Conservation (phyloP, 2,888 invertebrate species). For the Tachystola acroxantha region DNA sequence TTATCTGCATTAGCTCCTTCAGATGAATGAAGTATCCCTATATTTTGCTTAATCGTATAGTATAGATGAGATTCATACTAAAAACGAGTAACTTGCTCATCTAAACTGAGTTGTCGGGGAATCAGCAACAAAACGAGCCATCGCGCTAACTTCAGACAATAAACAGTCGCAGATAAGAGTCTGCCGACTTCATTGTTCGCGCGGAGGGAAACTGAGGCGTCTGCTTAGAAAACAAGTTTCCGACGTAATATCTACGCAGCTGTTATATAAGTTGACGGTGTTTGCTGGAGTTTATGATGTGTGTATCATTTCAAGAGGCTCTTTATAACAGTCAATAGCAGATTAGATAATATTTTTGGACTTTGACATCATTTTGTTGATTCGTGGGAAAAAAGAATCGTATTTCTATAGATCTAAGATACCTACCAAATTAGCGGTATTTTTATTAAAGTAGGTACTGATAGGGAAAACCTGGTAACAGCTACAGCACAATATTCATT, state of each 20-base stretch:
- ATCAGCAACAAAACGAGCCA: slow-evolving; percentile 63
- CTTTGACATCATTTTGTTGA: no score
- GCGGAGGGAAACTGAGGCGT: slow-evolving; percentile 13
- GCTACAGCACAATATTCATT: no score
- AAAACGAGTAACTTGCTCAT: slow-evolving; percentile 59
- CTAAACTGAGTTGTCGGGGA: slow-evolving; percentile 55
- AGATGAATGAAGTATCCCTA: no score
- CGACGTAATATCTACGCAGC: slow-evolving; percentile 16
- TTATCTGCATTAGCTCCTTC: no score
- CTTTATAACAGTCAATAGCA: not conserved
- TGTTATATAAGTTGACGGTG: slow-evolving; percentile 18
- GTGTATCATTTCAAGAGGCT: not conserved
- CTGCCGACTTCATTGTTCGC: slow-evolving; percentile 44
- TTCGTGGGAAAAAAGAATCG: no score
- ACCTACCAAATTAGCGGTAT: no score
- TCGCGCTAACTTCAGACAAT: slow-evolving; percentile 68
- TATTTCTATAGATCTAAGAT: no score
- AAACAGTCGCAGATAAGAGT: slow-evolving; percentile 64
- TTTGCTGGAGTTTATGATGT: not conserved
- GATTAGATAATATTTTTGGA: not conserved
- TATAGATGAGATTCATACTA: slow-evolving; percentile 32
- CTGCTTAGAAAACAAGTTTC: slow-evolving; percentile 43
- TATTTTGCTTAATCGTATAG: slow-evolving; percentile 28
- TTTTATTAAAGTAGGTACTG: no score
- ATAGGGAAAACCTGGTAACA: no score